Evolutionary conservation across 2,888 invertebrate genomes (phyloP), one percentile per base, ranked within the genome.

Genomic region (Anticlea derivata): DNA sequence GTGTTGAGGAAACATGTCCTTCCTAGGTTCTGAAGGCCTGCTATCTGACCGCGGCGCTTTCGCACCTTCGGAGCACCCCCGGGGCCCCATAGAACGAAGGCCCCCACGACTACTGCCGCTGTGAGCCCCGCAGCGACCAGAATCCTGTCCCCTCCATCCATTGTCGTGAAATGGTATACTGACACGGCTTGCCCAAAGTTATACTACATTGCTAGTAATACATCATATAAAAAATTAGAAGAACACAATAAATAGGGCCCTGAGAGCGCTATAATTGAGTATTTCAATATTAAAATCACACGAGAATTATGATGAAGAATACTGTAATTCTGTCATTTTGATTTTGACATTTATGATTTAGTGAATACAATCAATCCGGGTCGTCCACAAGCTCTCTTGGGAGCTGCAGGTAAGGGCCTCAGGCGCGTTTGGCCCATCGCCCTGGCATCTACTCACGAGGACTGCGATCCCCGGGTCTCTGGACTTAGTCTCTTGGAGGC

Each of bases 1-100:
- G 98, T 96, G 86, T 98, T 98, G 45, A 98, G 87, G 78, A 98
- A 98, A 82, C 98, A 98, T 0, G 98, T 97, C 64, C 96, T 95
- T 30, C 98, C 98, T 58, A 98, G 92, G 88, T 98, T 98, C 62
- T 96, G 95, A 26, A 98, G 92, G 5, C 98, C 98, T 17, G 95
- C 94, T 44, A 96, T 93, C 76, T 95, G 94, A 12, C 96, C 96
- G 66, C 93, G 88, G 22, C 93, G 87, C 70, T 93, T 92, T 26
- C 93, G 87, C 48, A 92, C 83, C 51, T 92, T 89, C 3, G 93
- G 83, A 66, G 94, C 91, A 65, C 94, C 92, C 0, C 93, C 92
- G 13, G 95, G 95, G 48, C 95, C 95, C 96, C 96, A 96, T 65
- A 96, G 92, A 27, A 96, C 95, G 75, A 96, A 96, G 4, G 95